Percentiles rank a stretch among this genome's conserved stretches.
These are phyloP conservation scores for Leptinotarsa rubiginosa DNA, from an alignment of 2,888 invertebrate genomes.

Conservation along the genomic window DNA sequence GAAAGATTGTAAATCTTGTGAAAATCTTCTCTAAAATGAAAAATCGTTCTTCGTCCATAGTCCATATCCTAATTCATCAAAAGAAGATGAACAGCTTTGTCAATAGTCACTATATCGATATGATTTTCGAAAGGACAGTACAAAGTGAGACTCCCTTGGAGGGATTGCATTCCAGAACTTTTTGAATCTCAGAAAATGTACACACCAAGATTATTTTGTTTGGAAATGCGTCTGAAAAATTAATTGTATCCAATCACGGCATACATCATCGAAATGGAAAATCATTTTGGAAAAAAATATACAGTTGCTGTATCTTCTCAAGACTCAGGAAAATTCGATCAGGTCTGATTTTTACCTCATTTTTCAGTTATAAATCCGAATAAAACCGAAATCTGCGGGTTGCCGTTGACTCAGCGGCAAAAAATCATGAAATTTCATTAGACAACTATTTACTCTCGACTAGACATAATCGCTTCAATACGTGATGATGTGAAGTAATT, in stretches of 20 bases:
- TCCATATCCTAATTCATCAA: not conserved
- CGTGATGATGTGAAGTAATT: constrained; percentile 9
- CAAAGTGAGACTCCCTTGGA: constrained; percentile 6
- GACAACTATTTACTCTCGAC: not conserved
- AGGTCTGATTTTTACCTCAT: too few species aligned
- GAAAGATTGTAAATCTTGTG: not conserved
- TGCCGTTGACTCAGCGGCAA: too few species aligned
- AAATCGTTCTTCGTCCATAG: not conserved
- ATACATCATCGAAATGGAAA: not conserved
- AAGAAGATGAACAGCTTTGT: not conserved
- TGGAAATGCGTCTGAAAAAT: not conserved
- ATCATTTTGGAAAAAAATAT: not conserved
- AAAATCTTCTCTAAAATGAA: not conserved
- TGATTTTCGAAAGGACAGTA: not conserved
- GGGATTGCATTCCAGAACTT: not conserved
- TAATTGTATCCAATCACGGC: not conserved
- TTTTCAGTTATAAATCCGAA: too few species aligned
- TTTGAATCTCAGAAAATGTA: not conserved
- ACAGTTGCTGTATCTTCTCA: too few species aligned
- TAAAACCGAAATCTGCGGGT: too few species aligned
- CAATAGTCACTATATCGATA: not conserved
- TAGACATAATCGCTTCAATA: not conserved
- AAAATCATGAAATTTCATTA: too few species aligned
- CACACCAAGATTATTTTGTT: not conserved
- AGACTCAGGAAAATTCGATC: too few species aligned